Evolutionary conservation across 1,140 invertebrate genomes (phyloP), one percentile per base, ranked within the genome.

Genomic region (Panonychus citri): DNA sequence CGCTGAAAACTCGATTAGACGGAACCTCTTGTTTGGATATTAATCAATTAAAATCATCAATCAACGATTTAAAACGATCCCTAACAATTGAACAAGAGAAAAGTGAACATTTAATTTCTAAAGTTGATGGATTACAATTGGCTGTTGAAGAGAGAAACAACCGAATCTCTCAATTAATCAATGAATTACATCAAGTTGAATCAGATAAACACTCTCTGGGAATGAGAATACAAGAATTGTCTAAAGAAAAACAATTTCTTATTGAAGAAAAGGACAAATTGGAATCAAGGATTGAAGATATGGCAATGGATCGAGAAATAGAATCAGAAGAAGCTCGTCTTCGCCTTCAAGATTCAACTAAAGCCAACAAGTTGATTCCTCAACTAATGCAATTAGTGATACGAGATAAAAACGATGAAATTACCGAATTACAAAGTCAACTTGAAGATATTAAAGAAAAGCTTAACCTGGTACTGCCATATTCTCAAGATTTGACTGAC

Each of bases 1-100:
- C 56, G 24, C 30, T 59, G 12, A 59, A 59, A 34, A 21, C 53
- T 12, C 49, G 49, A 21, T 27, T 51, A 1, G 49, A 51, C 17
- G 49, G 49, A 27, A 51, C 25, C 28, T 26, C 28, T 27, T 26
- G 49, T 51, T 27, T 51, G 24, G 49, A 51, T n/a, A 27, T 51
- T 51, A 30, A 28, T 28, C 49, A 51, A 24, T 27, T 51, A 25
- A 51, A 27, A 51, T 5, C 25, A 51, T 26, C 49, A 25, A 51
- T 28, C 28, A 30, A 27, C 3, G 49, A 51, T 17, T 27, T 51
- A 27, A 51, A 51, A 27, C 24, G 25, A 25, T 27, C 10, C 1
- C n/a, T 51, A 13, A 30, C 24, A 12, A 12, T 28, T n/a, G 49
- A 51, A 51, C 15, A 27, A 51, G 24, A 25, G 10, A 51, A 51